Conservation (phyloP, 2,888 invertebrate genomes). For the Hololepta plana region DNA sequence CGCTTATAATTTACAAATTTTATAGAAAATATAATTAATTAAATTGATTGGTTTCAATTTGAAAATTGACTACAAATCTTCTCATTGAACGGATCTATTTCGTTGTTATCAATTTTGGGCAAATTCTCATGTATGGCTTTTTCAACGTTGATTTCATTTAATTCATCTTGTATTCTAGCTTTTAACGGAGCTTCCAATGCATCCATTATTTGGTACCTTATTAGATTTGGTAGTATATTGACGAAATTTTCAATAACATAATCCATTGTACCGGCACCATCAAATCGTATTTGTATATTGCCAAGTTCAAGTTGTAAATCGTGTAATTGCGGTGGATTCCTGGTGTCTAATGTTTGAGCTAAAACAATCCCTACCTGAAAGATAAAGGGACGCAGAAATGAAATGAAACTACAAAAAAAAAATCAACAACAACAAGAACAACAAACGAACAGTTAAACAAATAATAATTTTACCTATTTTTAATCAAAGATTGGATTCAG, state of each 20-base stretch:
- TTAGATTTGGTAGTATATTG: slow-evolving; percentile 67
- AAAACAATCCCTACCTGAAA: slow-evolving; percentile 38
- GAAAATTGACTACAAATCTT: no score
- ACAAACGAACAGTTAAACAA: not conserved
- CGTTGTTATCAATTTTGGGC: no score
- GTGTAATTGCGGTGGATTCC: slow-evolving; percentile 50
- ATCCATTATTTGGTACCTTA: slow-evolving; percentile 77
- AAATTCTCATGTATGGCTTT: slow-evolving; percentile 50
- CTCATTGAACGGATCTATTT: no score
- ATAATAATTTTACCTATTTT: no score
- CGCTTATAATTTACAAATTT: no score
- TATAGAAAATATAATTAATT: no score
- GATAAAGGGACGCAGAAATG: no score
- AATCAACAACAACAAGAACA: slow-evolving; percentile 3
- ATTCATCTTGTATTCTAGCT: slow-evolving; percentile 51
- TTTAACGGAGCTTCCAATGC: slow-evolving; percentile 63
- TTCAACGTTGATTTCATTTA: slow-evolving; percentile 59
- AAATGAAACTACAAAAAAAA: slow-evolving; percentile 6
- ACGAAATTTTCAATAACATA: slow-evolving; percentile 63
- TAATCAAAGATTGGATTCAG: no score
- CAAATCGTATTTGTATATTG: slow-evolving; percentile 65
- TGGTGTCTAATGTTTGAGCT: slow-evolving; percentile 61
- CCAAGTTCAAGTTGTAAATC: slow-evolving; percentile 64
- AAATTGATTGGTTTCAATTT: no score
- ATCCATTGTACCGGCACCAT: slow-evolving; percentile 76